phyloP scores from a whole-genome alignment of 2,888 invertebrate genomes.

The Neoascia interrupta region DNA sequence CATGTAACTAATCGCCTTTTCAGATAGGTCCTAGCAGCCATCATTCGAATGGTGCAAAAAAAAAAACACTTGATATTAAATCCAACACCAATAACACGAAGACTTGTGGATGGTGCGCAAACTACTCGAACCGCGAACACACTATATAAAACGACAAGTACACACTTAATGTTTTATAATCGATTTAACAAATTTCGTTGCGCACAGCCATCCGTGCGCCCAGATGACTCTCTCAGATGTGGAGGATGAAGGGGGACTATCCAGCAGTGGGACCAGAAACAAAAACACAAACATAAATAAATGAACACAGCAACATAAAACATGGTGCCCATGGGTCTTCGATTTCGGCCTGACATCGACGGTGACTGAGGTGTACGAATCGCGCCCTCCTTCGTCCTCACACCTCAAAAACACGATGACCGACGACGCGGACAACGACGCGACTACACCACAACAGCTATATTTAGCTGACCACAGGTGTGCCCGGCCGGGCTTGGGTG shows the following conservation, averaged over 20 bases:
- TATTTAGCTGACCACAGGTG: constrained; percentile 69
- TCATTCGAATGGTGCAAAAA: constrained; percentile 28
- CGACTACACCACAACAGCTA: constrained; percentile 67
- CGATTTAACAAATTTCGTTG: constrained; percentile 68
- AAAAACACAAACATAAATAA: constrained; percentile 63
- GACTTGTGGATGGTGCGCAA: no score
- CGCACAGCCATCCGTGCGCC: constrained; percentile 50
- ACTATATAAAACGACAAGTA: constrained; percentile 66
- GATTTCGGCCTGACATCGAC: constrained; percentile 54
- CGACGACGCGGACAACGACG: no score
- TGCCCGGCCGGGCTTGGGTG: constrained; percentile 30
- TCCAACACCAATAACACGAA: constrained; percentile 56
- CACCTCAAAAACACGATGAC: no score
- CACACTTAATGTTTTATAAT: constrained; percentile 70
- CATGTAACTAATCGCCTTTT: constrained; percentile 60
- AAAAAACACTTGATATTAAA: constrained; percentile 57
- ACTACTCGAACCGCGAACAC: constrained; percentile 52
- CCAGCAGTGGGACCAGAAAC: neutral
- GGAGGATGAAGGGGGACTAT: neutral
- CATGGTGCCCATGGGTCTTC: constrained; percentile 70
- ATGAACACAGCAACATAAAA: constrained; percentile 63
- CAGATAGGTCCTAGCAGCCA: neutral
- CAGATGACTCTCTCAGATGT: neutral
- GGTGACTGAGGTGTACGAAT: neutral
- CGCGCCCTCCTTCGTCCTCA: constrained; percentile 13